Evolutionary conservation across 2,888 invertebrate species (phyloP), one percentile per base, ranked within the genome.

Genomic region (Habroteleia sp.): DNA sequence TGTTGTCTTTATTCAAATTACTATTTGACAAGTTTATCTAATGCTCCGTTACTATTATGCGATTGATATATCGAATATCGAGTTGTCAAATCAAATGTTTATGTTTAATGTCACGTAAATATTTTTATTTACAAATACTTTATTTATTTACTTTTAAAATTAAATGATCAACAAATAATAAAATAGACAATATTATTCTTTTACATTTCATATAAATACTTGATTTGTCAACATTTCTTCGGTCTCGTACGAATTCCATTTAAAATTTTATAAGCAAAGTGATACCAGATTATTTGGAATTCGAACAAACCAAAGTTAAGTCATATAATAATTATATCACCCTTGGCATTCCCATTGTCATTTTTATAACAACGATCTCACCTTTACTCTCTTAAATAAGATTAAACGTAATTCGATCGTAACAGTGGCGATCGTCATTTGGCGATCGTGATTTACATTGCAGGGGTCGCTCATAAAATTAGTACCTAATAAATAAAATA

Each of bases 61-160:
- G 73, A 66, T 73, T 65, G 52, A 54, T 46, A 16, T 37, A 16
- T 41, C 23, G 16, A 20, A 63, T 27, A 8, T 7, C 3, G 5
- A 14, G 27, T 60, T 60, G 65, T 44, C 66, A 31, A 42, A 74
- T 66, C 73, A 74, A 66, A 54, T 42, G 35, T 73, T 65, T 39
- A 29, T 46, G 4, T 20, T 4, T 20, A 20, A 20, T 3, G 3
- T 20, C 20, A 20, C 20, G 20, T 20, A 20, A 20, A 20, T 4
- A 4, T 20, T 20, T 20, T 2, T 20, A n/a, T 20, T 29, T n/a
- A 29, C 1, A 20, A 20, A 20, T 20, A 4, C 20, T 20, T 20
- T 20, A 20, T 4, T 20, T 4, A 8, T 8, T 29, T 4, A 29
- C 29, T 29, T 8, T n/a, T n/a, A 29, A 29, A 3, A 29, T 29